These are phyloP conservation scores for Zaprionus lachaisei DNA, from an alignment of 1,140 invertebrate species.

Conservation along the genomic window DNA sequence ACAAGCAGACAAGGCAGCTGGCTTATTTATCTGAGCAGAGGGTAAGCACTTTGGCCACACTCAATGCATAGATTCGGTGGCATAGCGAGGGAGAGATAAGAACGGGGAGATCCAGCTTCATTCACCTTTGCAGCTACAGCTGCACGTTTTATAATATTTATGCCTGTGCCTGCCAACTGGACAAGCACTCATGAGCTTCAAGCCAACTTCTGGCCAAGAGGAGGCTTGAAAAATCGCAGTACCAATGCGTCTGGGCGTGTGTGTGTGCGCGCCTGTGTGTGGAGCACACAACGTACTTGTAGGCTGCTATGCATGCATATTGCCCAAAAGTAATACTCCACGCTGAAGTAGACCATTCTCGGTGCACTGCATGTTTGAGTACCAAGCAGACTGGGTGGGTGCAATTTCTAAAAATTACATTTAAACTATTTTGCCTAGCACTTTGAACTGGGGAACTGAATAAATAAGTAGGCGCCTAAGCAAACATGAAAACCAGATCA, in stretches of 20 bases:
- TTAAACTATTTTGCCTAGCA: conserved; percentile 73
- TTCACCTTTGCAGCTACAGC: conserved; percentile 64
- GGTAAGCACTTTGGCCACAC: conserved; percentile 71
- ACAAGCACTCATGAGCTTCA: conserved; percentile 47
- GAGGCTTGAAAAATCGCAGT: conserved; percentile 29
- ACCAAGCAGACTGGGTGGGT: conserved; percentile 46
- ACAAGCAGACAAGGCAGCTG: conserved; percentile 49
- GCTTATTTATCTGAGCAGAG: conserved; percentile 67
- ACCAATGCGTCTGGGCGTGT: conserved; percentile 17
- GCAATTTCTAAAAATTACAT: conserved; percentile 71
- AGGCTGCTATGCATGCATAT: conserved; percentile 20
- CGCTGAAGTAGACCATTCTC: conserved; percentile 55
- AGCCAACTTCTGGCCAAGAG: conserved; percentile 17
- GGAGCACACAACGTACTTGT: conserved; percentile 24
- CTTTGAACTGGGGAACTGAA: conserved; percentile 28
- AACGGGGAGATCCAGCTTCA: conserved; percentile 18
- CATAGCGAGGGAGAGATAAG: background rate
- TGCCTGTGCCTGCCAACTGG: conserved; percentile 69
- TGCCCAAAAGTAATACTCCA: conserved; percentile 79
- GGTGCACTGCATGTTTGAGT: conserved; percentile 58
- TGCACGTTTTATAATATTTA: conserved; percentile 80
- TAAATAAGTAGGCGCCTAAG: conserved; percentile 48
- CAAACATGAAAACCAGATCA: conserved; percentile 69
- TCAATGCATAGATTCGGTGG: conserved; percentile 20
- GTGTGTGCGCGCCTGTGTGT: conserved; percentile 4